These are phyloP conservation scores for Mesembrinibis cayennensis DNA, from an alignment of 2,113 vertebrate species.

Conservation along the genomic window DNA sequence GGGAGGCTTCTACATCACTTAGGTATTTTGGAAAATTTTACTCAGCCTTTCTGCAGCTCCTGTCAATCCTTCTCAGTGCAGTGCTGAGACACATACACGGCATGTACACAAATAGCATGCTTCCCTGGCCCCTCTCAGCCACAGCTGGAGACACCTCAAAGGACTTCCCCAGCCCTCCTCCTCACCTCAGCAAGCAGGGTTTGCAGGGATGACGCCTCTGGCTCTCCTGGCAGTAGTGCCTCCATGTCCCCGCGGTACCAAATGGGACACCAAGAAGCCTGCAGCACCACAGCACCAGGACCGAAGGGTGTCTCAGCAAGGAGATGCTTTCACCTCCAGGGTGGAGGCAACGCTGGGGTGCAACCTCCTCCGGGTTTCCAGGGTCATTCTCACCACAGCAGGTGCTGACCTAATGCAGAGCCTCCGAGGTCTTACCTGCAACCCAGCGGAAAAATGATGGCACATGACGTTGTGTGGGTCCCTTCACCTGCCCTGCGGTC, in stretches of 20 bases:
- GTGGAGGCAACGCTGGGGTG: accelerated
- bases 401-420: accelerated
- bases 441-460: neutral
- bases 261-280: neutral
- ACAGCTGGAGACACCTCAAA: neutral
- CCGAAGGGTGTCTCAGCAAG: neutral
- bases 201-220: accelerated
- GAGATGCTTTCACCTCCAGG: neutral
- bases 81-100: neutral
- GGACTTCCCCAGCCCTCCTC: neutral
- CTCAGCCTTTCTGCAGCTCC: constrained; percentile 58
- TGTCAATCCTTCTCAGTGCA: constrained; percentile 33
- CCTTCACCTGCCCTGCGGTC: neutral
- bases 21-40: constrained; percentile 68
- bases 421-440: neutral
- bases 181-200: neutral
- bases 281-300: neutral
- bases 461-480: accelerated
- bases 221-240: neutral
- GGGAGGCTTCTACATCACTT: constrained; percentile 48
- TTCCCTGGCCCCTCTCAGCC: neutral
- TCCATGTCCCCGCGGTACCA: accelerated
- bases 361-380: neutral
- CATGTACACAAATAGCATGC: neutral
- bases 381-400: neutral